Conservation (phyloP, 1,140 invertebrate species). For the Dermatophagoides farinae region DNA sequence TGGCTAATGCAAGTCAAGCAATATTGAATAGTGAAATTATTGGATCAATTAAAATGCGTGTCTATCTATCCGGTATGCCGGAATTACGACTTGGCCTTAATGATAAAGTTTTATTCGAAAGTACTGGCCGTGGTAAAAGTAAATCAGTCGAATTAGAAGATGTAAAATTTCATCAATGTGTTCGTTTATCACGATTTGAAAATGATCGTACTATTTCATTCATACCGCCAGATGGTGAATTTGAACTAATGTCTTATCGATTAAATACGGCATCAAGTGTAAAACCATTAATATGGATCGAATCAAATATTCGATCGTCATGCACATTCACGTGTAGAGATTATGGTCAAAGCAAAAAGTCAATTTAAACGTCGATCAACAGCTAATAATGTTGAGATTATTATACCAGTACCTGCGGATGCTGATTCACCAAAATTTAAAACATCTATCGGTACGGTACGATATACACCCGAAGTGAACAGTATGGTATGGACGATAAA, state of each 20-base stretch:
- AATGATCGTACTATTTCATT: slow-evolving; percentile 97
- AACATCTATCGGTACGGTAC: slow-evolving; percentile 89
- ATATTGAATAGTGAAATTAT: slow-evolving; percentile 91
- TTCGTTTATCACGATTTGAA: slow-evolving; percentile 86
- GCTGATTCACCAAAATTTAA: slow-evolving; percentile 98
- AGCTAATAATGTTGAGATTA: slow-evolving; percentile 97
- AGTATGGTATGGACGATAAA: slow-evolving; percentile 99
- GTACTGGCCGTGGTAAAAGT: slow-evolving; percentile 88
- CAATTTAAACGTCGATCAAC: slow-evolving; percentile 96
- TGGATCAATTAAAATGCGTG: slow-evolving; percentile 96
- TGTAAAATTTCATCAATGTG: slow-evolving; percentile 99
- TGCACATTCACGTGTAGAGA: slow-evolving; percentile 90
- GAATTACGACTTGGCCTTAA: slow-evolving; percentile 93
- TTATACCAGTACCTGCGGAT: slow-evolving; percentile 94
- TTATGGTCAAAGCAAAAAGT: slow-evolving; percentile 98
- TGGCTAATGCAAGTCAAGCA: slow-evolving; percentile 95
- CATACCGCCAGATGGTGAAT: slow-evolving; percentile 97
- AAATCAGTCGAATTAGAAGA: slow-evolving; percentile 98
- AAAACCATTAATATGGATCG: slow-evolving; percentile 98
- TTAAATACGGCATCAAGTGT: slow-evolving; percentile 67
- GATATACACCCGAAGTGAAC: slow-evolving; percentile 92
- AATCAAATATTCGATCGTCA: slow-evolving; percentile 97
- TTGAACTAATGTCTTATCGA: slow-evolving; percentile 99
- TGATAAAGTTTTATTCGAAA: slow-evolving; percentile 97
- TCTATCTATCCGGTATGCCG: slow-evolving; percentile 98